Evolutionary conservation across 2,113 vertebrate species (phyloP).

Genomic region (Charadrius vociferus): DNA sequence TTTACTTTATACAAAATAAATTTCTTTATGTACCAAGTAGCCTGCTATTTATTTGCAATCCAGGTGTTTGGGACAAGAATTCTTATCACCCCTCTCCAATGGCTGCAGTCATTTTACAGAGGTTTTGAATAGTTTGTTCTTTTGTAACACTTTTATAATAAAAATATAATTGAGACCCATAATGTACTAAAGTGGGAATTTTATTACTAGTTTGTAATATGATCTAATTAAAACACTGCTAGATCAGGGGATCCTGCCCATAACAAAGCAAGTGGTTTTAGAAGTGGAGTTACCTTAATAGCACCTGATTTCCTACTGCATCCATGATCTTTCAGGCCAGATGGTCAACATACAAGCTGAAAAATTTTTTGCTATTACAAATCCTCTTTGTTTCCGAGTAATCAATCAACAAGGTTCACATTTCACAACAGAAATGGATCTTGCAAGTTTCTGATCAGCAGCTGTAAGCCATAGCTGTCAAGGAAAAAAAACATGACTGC

Average conservation of each 20-base stretch:
- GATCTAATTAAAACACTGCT: slow-evolving; percentile 18
- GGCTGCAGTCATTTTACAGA: neutral
- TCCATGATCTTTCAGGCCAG: neutral
- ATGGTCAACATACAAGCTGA: neutral
- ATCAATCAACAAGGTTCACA: neutral
- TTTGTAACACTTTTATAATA: slow-evolving; percentile 49
- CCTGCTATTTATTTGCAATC: neutral
- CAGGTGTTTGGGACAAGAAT: neutral
- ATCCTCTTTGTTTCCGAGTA: neutral
- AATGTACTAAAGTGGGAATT: neutral
- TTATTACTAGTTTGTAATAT: neutral
- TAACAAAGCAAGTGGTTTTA: neutral
- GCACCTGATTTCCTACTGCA: neutral
- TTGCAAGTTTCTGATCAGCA: neutral
- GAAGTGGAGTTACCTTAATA: neutral
- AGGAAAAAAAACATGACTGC: neutral
- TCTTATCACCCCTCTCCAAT: neutral
- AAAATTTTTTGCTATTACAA: neutral
- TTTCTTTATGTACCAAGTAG: neutral
- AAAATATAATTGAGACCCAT: neutral
- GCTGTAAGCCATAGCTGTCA: neutral
- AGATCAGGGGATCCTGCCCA: neutral
- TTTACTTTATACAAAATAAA: neutral
- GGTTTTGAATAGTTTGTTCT: neutral
- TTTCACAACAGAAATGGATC: neutral